Conservation (phyloP, 2,797 vertebrate species). For the Alcedo quadribrachys region DNA sequence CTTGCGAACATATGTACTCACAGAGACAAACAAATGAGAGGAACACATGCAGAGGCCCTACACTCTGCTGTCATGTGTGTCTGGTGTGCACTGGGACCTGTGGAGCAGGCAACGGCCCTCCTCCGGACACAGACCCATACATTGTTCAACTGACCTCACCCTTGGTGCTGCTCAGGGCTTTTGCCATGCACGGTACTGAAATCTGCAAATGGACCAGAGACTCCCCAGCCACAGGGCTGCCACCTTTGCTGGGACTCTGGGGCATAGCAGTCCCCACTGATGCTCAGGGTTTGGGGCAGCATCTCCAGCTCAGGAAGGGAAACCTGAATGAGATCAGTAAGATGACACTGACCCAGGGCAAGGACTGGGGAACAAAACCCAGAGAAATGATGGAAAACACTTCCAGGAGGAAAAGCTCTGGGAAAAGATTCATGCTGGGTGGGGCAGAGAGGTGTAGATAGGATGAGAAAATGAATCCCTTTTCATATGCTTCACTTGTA, state of each 20-base stretch:
- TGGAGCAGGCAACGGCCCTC: fast-evolving
- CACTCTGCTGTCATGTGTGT: fast-evolving
- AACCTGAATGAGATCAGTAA: background rate
- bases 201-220: background rate
- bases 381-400: background rate
- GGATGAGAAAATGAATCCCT: background rate
- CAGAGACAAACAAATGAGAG: background rate
- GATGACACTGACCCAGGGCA: background rate
- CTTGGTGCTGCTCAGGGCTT: background rate
- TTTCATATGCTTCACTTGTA: background rate
- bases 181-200: fast-evolving
- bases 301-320: background rate
- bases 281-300: background rate
- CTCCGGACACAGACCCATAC: background rate
- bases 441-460: background rate
- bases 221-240: background rate
- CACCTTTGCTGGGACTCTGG: background rate
- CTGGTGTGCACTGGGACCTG: background rate
- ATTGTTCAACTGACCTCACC: background rate
- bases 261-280: background rate
- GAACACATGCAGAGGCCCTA: background rate
- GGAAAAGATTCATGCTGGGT: background rate
- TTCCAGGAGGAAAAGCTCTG: background rate
- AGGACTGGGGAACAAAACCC: background rate
- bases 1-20: background rate